phyloP scores from a whole-genome alignment of 2,888 invertebrate genomes.

The Dynastes hyllus region DNA sequence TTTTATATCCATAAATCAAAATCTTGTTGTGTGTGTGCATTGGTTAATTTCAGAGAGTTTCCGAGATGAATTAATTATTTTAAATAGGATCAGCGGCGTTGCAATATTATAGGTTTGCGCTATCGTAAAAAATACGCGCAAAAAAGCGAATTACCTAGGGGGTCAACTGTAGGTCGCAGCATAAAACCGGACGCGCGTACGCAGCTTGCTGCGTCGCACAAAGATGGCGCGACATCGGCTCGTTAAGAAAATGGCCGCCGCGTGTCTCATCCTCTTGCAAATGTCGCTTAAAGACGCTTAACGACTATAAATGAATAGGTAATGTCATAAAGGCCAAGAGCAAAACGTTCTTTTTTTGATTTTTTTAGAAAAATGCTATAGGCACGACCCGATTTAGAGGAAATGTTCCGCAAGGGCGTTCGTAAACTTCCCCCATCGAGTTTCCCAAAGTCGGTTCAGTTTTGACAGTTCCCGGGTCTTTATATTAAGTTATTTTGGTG shows the following conservation, averaged over 20 bases:
- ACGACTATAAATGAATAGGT: slow-evolving; percentile 20
- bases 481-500: too few relatives aligned
- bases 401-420: slow-evolving; percentile 3
- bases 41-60: slow-evolving; percentile 40
- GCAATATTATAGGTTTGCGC: neutral
- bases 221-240: slow-evolving; percentile 10
- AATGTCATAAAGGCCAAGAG: slow-evolving; percentile 27
- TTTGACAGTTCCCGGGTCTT: too few relatives aligned
- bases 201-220: neutral
- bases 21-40: slow-evolving; percentile 19
- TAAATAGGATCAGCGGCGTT: neutral
- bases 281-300: neutral
- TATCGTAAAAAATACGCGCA: too few relatives aligned
- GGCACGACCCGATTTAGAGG: neutral
- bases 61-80: slow-evolving; percentile 3
- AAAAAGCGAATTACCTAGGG: too few relatives aligned
- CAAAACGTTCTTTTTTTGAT: slow-evolving; percentile 24
- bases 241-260: neutral
- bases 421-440: too few relatives aligned
- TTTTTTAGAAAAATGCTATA: slow-evolving; percentile 40
- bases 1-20: slow-evolving; percentile 14
- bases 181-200: too few relatives aligned
- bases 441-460: too few relatives aligned
- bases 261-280: neutral
- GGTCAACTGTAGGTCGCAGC: neutral